Conservation (phyloP, 1,140 invertebrate species). For the Trachymyrmex septentrionalis region DNA sequence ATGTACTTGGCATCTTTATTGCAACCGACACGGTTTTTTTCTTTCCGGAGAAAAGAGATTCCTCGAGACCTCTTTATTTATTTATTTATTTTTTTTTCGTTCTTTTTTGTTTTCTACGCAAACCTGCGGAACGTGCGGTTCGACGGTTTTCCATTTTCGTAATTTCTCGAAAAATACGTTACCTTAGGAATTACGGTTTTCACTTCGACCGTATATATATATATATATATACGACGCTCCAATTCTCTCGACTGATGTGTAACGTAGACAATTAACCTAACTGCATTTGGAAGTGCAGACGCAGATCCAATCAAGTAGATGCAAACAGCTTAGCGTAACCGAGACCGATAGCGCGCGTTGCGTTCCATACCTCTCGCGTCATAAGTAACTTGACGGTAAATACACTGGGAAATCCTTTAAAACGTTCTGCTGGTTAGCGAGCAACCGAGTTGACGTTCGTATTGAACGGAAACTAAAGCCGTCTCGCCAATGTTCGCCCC, state of each 20-base stretch:
- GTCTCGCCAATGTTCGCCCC: slow-evolving; percentile 13
- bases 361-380: background rate
- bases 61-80: background rate
- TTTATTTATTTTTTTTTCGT: background rate
- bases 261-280: slow-evolving; percentile 35
- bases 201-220: background rate
- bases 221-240: background rate
- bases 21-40: background rate
- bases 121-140: background rate
- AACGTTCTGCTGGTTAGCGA: slow-evolving; percentile 71
- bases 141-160: background rate
- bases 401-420: slow-evolving; percentile 69
- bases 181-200: background rate
- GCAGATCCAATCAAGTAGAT: slow-evolving; percentile 53
- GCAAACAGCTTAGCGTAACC: slow-evolving; percentile 37
- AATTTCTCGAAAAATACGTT: background rate
- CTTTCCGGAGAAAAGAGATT: background rate
- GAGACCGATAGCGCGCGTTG: slow-evolving; percentile 20
- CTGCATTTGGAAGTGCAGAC: slow-evolving; percentile 24
- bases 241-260: slow-evolving; percentile 23
- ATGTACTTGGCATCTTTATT: slow-evolving; percentile 57
- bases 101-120: background rate
- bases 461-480: slow-evolving; percentile 43
- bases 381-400: slow-evolving; percentile 49
- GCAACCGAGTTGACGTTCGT: slow-evolving; percentile 43